Base-by-base conservation (phyloP, 2,797 vertebrate species). In the Poeciliopsis infans region DNA sequence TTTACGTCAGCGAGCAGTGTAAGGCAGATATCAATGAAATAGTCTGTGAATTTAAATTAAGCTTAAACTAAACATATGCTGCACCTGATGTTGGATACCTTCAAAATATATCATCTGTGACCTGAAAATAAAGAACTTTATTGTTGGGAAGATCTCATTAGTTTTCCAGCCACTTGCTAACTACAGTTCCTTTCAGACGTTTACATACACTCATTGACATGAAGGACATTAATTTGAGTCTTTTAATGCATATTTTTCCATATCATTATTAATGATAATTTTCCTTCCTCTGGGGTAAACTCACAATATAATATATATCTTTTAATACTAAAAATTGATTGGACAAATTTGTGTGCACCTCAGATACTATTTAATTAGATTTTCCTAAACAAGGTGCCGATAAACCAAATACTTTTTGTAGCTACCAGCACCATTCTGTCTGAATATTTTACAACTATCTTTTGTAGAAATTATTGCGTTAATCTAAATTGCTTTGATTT, bases 1-100 rank as follows among this genome's bases (percentile, higher is more conserved):
- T 93, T 93, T 87, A 91, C 88, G 86, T 79, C 86, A 75, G 87
- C 73, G 82, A 93, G 85, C 92, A 87, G 75, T 70, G 84, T 68
- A 51, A 85, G 91, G 77, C 85, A 78, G 91, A 90, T 88, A 83
- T 80, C 70, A 83, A 80, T 77, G 74, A 86, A 84, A 83, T 66
- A 77, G 33, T 73, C 46, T 31, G 83, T 71, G 72, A 77, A 83
- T 53, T 31, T 64, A 8, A 74, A 78, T 75, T 31, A 82, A 84
- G 75, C 71, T 74, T 33, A 85, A 66, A 10, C 75, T 25, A 83
- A 84, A 64, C 69, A 72, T 75, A 53, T 69, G 77, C 76, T 85
- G 83, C 83, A 82, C 78, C 66, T 83, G 85, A 77, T 85, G 87
- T 78, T 80, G 78, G 86, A 86, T 90, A 85, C 83, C 86, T 87